Evolutionary conservation across 2,888 invertebrate species (phyloP), one percentile per base, ranked within the genome.

Genomic region (Bombyx huttoni): DNA sequence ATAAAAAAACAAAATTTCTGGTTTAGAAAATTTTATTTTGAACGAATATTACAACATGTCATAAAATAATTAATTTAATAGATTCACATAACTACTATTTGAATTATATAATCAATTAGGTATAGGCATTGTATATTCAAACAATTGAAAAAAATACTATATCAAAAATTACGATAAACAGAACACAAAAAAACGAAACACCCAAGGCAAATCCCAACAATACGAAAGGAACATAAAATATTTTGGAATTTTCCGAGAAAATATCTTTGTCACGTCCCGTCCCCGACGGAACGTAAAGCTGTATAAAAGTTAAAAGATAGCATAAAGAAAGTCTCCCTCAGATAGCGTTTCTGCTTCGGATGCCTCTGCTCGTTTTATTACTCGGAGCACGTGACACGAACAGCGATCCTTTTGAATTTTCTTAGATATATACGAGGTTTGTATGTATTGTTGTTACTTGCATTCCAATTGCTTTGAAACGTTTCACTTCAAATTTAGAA

Each of bases 251-350:
- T 47, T 51, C 53, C 54, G 54, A 59, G 64, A 59, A 65, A 67
- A 63, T 64, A 58, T 65, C 58, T 59, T 59, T 62, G 68, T 76
- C 78, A 78, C 78, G 77, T 76, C 64, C 51, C 63, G 61, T 65
- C 69, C 80, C 74, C 75, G 63, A 55, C 64, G 77, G 77, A 65
- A 63, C 75, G 76, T 81, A 81, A 81, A 68, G 67, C 68, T 73
- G 65, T 76, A 75, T 77, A 78, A 78, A 75, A 73, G 74, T 70
- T 74, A 74, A 80, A 80, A 73, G 70, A 74, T 73, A 73, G 75
- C 78, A 73, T 76, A 80, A 78, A 78, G 80, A 81, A 81, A 78
- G 79, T 77, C 69, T 76, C 73, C 73, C 71, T 68, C 67, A 70
- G 75, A 79, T 73, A 74, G 77, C 75, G 69, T 67, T 70, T 70